A percentile compares a stretch with the other conserved stretches of the same genome.
phyloP scores from a whole-genome alignment of 1,140 invertebrate species.

The Chelonus insularis region DNA sequence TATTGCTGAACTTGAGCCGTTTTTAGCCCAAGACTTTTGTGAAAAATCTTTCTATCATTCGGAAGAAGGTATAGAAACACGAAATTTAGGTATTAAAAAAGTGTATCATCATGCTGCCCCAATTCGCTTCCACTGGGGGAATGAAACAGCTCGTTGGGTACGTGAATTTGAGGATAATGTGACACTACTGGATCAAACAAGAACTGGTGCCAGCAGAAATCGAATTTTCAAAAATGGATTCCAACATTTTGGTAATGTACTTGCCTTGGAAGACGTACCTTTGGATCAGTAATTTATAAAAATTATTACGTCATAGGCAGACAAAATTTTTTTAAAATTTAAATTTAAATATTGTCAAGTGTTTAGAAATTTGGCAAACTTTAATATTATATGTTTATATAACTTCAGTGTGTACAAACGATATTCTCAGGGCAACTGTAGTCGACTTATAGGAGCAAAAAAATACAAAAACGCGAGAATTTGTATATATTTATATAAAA shows the following conservation, averaged over 20 bases:
- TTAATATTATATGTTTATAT: background rate
- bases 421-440: slow-evolving; percentile 38
- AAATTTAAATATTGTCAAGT: too few species aligned
- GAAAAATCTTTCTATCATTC: slow-evolving; percentile 62
- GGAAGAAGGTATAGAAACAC: slow-evolving; percentile 50
- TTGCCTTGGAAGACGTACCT: slow-evolving; percentile 42
- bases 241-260: slow-evolving; percentile 42
- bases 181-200: slow-evolving; percentile 45
- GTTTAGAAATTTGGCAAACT: too few species aligned
- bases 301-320: background rate
- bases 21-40: slow-evolving; percentile 53
- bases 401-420: slow-evolving; percentile 24
- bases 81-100: slow-evolving; percentile 43
- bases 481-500: too few species aligned
- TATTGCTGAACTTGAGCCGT: slow-evolving; percentile 56
- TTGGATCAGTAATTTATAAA: slow-evolving; percentile 41
- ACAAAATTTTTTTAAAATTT: background rate
- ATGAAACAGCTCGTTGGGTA: slow-evolving; percentile 48
- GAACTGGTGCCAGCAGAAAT: slow-evolving; percentile 40
- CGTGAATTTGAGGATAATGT: slow-evolving; percentile 51
- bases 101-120: slow-evolving; percentile 45
- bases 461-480: background rate
- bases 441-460: background rate
- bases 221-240: slow-evolving; percentile 51
- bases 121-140: slow-evolving; percentile 48